Base-by-base conservation (phyloP, 2,797 vertebrate genomes). In the Cygnus olor region DNA sequence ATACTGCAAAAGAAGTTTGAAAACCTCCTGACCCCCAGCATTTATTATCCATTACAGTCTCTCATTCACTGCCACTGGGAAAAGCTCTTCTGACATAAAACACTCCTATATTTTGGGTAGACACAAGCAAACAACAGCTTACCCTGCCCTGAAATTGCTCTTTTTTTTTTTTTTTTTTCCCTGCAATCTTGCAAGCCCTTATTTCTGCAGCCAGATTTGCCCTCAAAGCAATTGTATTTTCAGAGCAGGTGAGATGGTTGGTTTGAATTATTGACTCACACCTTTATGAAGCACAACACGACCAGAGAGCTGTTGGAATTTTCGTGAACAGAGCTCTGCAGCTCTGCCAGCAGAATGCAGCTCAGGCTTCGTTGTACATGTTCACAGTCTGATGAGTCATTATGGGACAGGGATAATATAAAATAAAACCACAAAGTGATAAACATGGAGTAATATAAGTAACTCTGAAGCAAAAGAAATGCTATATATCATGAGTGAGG, bases 311-410 rank as follows among this genome's bases (percentile, higher is more conserved):
- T 93, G 97, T 95, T 97, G 95, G 96, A 97, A 96, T 96, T 96
- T 96, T 95, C 9, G 10, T 91, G 92, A 97, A 91, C 95, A 93
- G 96, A 97, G 95, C 94, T 97, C 96, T 97, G 94, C 95, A 96
- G 84, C 81, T 85, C 83, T 28, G 21, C 96, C 95, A 97, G 92
- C 84, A 96, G 93, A 96, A 96, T 68, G 85, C 93, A 96, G 96
- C 93, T 96, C 86, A 90, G 90, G 86, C 88, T 96, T 97, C 54
- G 2, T 96, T 97, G 84, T 91, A 80, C 82, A 88, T 96, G 94
- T 97, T 98, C 57, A 93, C 97, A 97, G 93, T 80, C 96, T 95
- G 96, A 90, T 97, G 96, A 98, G 93, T 97, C 97, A 97, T 97
- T 97, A 95, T 90, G 86, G 97, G 89, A 83, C 94, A 95, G 89